Evolutionary conservation across 2,888 invertebrate species (phyloP).

Genomic region (Cyclophora punctaria): DNA sequence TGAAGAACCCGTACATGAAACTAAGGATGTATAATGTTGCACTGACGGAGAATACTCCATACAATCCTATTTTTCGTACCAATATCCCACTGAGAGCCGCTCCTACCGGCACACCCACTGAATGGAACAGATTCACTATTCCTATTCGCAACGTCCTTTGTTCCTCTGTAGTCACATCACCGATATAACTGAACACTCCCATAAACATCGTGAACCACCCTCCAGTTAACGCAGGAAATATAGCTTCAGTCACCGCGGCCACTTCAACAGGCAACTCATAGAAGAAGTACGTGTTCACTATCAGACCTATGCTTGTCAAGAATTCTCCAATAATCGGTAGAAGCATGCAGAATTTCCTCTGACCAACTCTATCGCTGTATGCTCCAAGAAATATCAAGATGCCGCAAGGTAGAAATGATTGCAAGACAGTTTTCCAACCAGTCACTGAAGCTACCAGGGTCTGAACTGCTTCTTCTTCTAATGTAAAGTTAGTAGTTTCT

Average conservation of each 20-base stretch:
- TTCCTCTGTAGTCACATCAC: conserved; percentile 88
- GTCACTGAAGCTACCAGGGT: conserved; percentile 86
- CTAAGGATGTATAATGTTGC: conserved; percentile 83
- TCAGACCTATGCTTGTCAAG: conserved; percentile 83
- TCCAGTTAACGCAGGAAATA: conserved; percentile 87
- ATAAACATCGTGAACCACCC: conserved; percentile 94
- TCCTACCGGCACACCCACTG: conserved; percentile 91
- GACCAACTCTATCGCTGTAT: conserved; percentile 81
- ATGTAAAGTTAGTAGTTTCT: conserved; percentile 77
- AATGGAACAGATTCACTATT: conserved; percentile 90
- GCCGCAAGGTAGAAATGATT: conserved; percentile 86
- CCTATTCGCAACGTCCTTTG: conserved; percentile 90
- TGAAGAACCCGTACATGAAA: conserved; percentile 82
- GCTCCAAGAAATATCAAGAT: conserved; percentile 89
- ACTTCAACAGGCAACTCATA: conserved; percentile 87
- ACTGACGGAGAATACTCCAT: conserved; percentile 87
- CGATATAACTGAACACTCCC: conserved; percentile 92
- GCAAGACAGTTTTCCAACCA: conserved; percentile 90
- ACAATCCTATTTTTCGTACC: conserved; percentile 83
- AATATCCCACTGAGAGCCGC: conserved; percentile 90
- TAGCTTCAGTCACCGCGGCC: conserved; percentile 85
- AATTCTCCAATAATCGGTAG: conserved; percentile 88
- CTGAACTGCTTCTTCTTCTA: conserved; percentile 80
- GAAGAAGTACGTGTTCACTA: conserved; percentile 86
- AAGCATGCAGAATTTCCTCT: conserved; percentile 87